Evolutionary conservation across 2,113 vertebrate genomes (phyloP), one percentile per base, ranked within the genome.

Genomic region (Hucho hucho): DNA sequence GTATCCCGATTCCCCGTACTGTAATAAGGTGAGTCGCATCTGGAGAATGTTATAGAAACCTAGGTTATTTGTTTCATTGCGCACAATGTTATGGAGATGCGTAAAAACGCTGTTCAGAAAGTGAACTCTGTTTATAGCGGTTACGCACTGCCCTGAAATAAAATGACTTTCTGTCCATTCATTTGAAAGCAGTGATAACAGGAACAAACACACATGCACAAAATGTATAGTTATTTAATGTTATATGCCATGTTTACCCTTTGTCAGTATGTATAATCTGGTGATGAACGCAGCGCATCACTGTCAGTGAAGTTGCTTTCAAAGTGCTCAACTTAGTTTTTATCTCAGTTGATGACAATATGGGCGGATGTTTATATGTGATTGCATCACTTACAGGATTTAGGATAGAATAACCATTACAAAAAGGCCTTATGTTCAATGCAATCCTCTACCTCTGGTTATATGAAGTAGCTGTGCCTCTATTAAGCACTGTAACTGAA

Each of bases 1-100:
- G 78, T 97, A 96, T 91, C 89, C 95, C 80, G 96, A 98, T 92
- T 94, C 96, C 92, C 93, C 95, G 92, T 97, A 96, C 87, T 95
- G 94, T 89, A 95, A 94, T 93, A 98, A 98, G 97, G 97, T 98
- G 93, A 95, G 91, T 28, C 1, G 29, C 58, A 26, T 56, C 64
- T 75, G 26, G 63, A 72, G n/a, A 16, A 24, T 5, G n/a, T 22
- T 61, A 16, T 24, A 61, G 20, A 61, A n/a, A n/a, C 16, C 4
- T 22, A 22, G 58, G 18, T 43, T 61, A 24, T 53, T 53, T 11
- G n/a, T 61, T 61, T 61, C 7, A 7, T 24, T 22, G 4, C 1
- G n/a, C 58, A 20, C 53, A 61, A 4, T 61, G 58, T 61, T 61
- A 18, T 4, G 16, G 58, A n/a, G n/a, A 61, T 61, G n/a, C 58